A percentile compares a stretch with the other conserved stretches of the same genome.
These are phyloP conservation scores for Polydrusus pterygomalis DNA, from an alignment of 2,888 invertebrate species.

Conservation along the genomic window DNA sequence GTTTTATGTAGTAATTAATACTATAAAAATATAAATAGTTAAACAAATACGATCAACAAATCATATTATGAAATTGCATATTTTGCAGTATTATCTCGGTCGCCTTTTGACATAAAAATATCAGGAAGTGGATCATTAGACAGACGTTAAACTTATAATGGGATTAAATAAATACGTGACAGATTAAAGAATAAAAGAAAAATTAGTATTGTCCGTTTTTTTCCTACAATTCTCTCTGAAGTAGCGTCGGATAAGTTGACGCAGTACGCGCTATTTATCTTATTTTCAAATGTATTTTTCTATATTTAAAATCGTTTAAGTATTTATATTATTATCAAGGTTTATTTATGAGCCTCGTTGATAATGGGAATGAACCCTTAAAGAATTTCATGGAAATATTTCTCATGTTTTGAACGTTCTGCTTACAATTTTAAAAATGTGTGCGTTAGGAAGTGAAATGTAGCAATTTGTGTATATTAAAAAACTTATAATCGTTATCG, in stretches of 20 bases:
- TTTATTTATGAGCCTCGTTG: background rate
- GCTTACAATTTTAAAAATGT: background rate
- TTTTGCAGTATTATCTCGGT: background rate
- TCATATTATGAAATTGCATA: constrained; percentile 8
- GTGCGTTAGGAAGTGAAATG: background rate
- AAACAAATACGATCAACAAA: constrained; percentile 1
- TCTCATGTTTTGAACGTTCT: background rate
- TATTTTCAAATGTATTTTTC: constrained; percentile 2
- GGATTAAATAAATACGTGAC: background rate
- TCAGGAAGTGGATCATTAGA: constrained; percentile 9
- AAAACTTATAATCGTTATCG: background rate
- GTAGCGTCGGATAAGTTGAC: background rate
- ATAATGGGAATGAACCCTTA: constrained; percentile 1
- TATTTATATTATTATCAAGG: constrained; percentile 3
- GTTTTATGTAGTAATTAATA: too few species aligned
- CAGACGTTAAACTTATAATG: background rate
- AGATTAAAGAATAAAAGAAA: constrained; percentile 6
- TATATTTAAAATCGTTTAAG: constrained; percentile 16
- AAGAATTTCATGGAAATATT: background rate
- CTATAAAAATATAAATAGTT: constrained; percentile 1
- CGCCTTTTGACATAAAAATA: background rate
- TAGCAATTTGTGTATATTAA: background rate
- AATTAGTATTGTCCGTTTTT: background rate
- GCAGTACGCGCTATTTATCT: background rate
- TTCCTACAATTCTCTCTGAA: background rate